Conservation (phyloP, 2,797 vertebrate genomes). For the Bovichtus variegatus region DNA sequence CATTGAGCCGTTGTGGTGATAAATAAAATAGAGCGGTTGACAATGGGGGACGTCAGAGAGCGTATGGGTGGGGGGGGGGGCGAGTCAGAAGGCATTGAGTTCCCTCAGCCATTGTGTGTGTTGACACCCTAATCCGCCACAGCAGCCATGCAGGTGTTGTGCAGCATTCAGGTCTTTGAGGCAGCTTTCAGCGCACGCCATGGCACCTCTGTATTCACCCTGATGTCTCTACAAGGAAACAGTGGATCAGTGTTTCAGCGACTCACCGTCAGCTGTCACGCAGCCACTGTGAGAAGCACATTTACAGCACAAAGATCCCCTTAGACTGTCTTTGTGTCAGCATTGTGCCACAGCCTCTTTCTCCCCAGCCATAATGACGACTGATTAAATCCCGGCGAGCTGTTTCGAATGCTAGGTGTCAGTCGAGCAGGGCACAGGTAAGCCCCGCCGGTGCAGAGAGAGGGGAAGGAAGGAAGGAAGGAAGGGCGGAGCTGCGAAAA, state of each 20-base stretch:
- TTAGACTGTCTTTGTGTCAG: slow-evolving; percentile 81
- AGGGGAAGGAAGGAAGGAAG: slow-evolving; percentile 6
- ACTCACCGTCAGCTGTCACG: slow-evolving; percentile 80
- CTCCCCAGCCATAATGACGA: slow-evolving; percentile 77
- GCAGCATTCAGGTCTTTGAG: slow-evolving; percentile 77
- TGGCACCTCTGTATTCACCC: slow-evolving; percentile 75
- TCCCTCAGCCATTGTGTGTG: slow-evolving; percentile 75
- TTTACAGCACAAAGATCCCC: slow-evolving; percentile 82
- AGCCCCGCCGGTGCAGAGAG: slow-evolving; percentile 41
- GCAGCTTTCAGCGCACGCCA: slow-evolving; percentile 70
- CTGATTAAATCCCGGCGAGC: slow-evolving; percentile 82
- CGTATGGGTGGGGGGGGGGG: slow-evolving; percentile 1
- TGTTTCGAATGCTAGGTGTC: slow-evolving; percentile 80
- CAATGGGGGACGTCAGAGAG: slow-evolving; percentile 65
- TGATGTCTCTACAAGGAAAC: slow-evolving; percentile 83
- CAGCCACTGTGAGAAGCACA: slow-evolving; percentile 71
- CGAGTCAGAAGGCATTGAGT: slow-evolving; percentile 73
- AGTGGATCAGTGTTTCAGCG: slow-evolving; percentile 80
- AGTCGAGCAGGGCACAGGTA: slow-evolving; percentile 77
- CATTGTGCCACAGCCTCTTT: slow-evolving; percentile 76
- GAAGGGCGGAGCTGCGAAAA: slow-evolving; percentile 57
- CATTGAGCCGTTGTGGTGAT: slow-evolving; percentile 63
- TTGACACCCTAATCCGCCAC: slow-evolving; percentile 83
- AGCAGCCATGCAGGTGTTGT: slow-evolving; percentile 81
- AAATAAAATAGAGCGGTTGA: slow-evolving; percentile 73